Evolutionary conservation across 2,113 vertebrate species (phyloP), one percentile per base, ranked within the genome.

Genomic region (Oreochromis niloticus): DNA sequence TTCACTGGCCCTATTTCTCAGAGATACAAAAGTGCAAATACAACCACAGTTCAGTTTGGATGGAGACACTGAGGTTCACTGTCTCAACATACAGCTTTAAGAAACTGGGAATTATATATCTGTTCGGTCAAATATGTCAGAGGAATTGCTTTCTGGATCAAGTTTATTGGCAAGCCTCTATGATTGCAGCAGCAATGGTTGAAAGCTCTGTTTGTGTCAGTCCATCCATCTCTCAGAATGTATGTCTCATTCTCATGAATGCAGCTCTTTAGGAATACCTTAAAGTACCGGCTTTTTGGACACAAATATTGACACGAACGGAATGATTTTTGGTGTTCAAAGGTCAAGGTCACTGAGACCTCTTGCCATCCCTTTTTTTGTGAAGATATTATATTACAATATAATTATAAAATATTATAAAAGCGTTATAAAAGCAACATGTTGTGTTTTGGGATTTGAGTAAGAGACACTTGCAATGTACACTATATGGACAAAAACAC

Each of bases 221-320:
- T 17, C 14, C 22, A 30, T 11, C 68, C 41, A 27, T 46, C 68
- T 6, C 12, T 27, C 41, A 75, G 8, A 1, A 63, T 11, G 59
- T 16, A 68, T 24, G 36, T 7, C 41, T 46, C 68, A 16, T 17
- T 73, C 22, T 66, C 22, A 4, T 48, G 22, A 43, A 48, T 73
- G 41, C 68, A 30, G 8, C 27, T 27, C 0, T 41, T 24, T 24
- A 68, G 63, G 36, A 4, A 13, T 5, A 59, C 56, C 8, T 9
- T 4, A 43, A 71, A 27, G 39, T 1, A 52, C 7, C 17, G 9
- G 17, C 4, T 10, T 43, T 73, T 73, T 46, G n/a, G 66, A 24
- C 39, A 27, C n/a, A 71, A 6, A 43, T 14, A 41, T 6, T 41
- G n/a, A 41, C 2, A 24, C 43, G 12, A 71, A 14, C 0, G 0